These are phyloP conservation scores for Laspeyria flexula DNA, from an alignment of 2,888 invertebrate genomes.

Conservation along the genomic window DNA sequence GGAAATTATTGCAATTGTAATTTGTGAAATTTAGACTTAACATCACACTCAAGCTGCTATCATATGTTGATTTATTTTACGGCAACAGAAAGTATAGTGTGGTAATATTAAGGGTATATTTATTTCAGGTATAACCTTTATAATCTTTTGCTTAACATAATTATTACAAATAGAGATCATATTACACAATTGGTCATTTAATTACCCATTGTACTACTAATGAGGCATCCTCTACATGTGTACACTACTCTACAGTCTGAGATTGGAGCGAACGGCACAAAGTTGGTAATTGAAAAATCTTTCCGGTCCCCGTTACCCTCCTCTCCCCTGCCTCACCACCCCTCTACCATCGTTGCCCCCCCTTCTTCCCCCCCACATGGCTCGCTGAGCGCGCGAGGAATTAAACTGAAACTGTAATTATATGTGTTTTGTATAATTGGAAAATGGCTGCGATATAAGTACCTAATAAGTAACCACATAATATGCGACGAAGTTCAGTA, in stretches of 20 bases:
- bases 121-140: too few relatives aligned
- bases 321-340: conserved; percentile 18
- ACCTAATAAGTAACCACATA: not conserved
- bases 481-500: too few relatives aligned
- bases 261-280: conserved; percentile 79
- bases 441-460: conserved; percentile 11
- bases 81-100: too few relatives aligned
- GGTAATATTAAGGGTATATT: too few relatives aligned
- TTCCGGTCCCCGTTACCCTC: conserved; percentile 54
- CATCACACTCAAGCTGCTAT: too few relatives aligned
- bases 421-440: conserved; percentile 49
- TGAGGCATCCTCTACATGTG: conserved; percentile 18
- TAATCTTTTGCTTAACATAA: too few relatives aligned
- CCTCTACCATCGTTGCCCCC: conserved; percentile 13
- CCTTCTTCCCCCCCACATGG: conserved; percentile 20
- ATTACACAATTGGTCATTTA: not conserved
- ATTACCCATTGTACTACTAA: conserved; percentile 4
- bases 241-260: conserved; percentile 60
- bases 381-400: conserved; percentile 34
- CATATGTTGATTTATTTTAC: too few relatives aligned
- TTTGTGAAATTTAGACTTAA: too few relatives aligned
- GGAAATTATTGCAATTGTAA: too few relatives aligned
- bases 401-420: conserved; percentile 59
- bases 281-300: conserved; percentile 84
- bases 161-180: too few relatives aligned